phyloP scores from a whole-genome alignment of 1,140 invertebrate genomes.

The Delia radicum region DNA sequence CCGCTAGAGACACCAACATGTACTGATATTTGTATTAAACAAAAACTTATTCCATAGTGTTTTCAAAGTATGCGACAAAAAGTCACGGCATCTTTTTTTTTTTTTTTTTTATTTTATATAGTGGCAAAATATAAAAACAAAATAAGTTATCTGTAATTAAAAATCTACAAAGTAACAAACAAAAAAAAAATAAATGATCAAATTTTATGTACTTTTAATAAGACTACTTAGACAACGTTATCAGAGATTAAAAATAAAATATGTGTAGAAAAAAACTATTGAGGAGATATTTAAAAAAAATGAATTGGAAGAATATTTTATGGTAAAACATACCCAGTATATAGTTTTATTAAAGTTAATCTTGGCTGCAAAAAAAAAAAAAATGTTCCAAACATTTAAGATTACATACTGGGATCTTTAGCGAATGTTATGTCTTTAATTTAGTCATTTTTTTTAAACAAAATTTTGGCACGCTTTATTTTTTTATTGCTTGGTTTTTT shows the following conservation, averaged over 20 bases:
- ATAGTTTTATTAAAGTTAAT: too few species aligned
- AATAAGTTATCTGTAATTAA: background rate
- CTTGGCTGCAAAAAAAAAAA: too few species aligned
- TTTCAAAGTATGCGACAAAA: background rate
- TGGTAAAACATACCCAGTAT: too few species aligned
- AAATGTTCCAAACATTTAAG: too few species aligned
- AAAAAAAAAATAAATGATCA: background rate
- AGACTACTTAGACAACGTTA: background rate
- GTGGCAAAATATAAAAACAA: background rate
- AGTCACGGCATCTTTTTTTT: background rate
- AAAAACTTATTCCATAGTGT: too few species aligned
- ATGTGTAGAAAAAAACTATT: background rate
- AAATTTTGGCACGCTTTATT: too few species aligned
- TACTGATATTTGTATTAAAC: background rate
- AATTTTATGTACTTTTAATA: background rate
- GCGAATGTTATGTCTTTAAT: too few species aligned
- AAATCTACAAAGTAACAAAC: background rate
- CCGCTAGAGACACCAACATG: background rate
- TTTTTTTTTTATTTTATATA: background rate
- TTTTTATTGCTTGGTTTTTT: too few species aligned
- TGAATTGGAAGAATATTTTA: too few species aligned
- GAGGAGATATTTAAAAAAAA: background rate
- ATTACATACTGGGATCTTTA: too few species aligned
- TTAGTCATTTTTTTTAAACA: too few species aligned
- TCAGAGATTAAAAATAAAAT: background rate